Evolutionary conservation across 37 sponge, comb jelly and placozoan species (phyloP), one percentile per base, ranked within the genome.

Genomic region (Halisarca cf. caerulea): DNA sequence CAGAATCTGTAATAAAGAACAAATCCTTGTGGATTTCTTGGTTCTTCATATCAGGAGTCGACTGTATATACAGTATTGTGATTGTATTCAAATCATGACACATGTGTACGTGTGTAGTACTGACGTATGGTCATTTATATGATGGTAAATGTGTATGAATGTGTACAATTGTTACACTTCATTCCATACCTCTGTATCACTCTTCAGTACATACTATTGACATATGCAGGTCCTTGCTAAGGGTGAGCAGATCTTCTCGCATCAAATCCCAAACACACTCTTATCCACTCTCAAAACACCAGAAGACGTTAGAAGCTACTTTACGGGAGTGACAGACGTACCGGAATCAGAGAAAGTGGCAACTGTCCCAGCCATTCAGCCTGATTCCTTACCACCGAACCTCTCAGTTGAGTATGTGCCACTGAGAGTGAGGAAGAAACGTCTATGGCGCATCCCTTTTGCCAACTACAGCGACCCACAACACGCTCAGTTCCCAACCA

Each of bases 401-500:
- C 88, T 91, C 42, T 91, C 92, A 11, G 32, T 33, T 37, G 38
- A 71, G 41, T 30, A 9, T 21, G 20, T 30, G 5, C 38, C 39
- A 51, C 42, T 27, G 0, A 55, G 54, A 62, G 57, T 53, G 24
- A 20, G 8, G 9, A 41, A 59, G 66, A 78, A 79, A 42, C 35
- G 30, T 2, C 59, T 41, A 23, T 2, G n/a, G 0, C 72, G 92
- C 62, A 18, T 23, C 14, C 82, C 92, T 0, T 91, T 91, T 45
- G 84, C 84, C 43, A 91, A 91, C 86, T 91, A 66, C 72, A 39
- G 37, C 36, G 45, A 82, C 39, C 88, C 85, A 0, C 66, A 61
- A 35, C 88, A 87, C 61, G 84, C 85, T 18, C 80, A 84, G 25
- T 91, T 88, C 59, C 88, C 78, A 2, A 81, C 35, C 64, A 87